Evolutionary conservation across 2,113 vertebrate genomes (phyloP), one percentile per base, ranked within the genome.

Genomic region (Lynx canadensis): DNA sequence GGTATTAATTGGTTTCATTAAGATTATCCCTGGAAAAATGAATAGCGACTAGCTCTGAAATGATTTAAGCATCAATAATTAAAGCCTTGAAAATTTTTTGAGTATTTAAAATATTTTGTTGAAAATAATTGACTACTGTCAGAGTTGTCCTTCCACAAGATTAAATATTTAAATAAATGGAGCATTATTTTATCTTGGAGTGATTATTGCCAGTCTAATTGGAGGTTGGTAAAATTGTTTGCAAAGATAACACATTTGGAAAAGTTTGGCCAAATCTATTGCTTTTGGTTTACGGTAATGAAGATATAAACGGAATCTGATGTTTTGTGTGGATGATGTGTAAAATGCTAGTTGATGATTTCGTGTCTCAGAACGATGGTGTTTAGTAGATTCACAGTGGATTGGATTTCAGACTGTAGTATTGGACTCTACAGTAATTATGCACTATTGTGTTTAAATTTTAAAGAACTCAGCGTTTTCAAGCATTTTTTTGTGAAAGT

Each of bases 1-100:
- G 66, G 10, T 97, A 94, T 96, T 96, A 91, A 97, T 92, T 96
- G 27, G 1, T 36, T 96, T 94, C 87, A 25, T 97, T 96, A 93
- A 83, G 86, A 95, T 96, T 92, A 65, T 96, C 15, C 0, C 50
- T 94, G 92, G 89, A 68, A 94, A 97, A 94, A 92, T 63, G 71
- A 96, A 74, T 65, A 89, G 71, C 65, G 73, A 95, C 57, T 80
- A 92, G 68, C 63, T 94, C 29, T 88, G 63, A 60, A 94, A 97
- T 82, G 68, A 89, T 95, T 91, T 82, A 91, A 96, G n/a, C 36
- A 33, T 83, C 63, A 74, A 2, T 89, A 52, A 83, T 80, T 79
- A 76, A 69, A 85, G 14, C 78, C n/a, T 96, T 76, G 36, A 79
- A 95, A 14, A 4, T 86, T 83, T 86, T 45, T 21, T 63, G 14